Evolutionary conservation across 2,797 vertebrate genomes (phyloP).

Genomic region (Trichosurus vulpecula): DNA sequence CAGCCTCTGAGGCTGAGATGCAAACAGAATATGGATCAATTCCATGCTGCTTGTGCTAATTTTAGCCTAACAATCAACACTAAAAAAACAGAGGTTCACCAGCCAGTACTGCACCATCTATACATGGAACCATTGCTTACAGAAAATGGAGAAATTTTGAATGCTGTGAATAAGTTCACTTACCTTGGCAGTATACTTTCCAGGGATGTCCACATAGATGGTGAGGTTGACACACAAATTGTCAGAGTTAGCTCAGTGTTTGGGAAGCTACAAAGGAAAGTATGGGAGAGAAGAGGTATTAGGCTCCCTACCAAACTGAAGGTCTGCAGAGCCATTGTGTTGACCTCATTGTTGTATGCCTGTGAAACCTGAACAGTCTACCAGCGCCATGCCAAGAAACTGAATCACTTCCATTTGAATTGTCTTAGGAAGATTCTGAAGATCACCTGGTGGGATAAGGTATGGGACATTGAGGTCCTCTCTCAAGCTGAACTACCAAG

Average conservation of each 20-base stretch:
- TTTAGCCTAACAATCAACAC: neutral
- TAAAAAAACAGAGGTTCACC: neutral
- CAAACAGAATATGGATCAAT: neutral
- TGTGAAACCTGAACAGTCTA: too few species aligned
- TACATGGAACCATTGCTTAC: neutral
- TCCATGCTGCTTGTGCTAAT: neutral
- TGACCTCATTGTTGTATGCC: too few species aligned
- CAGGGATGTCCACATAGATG: neutral
- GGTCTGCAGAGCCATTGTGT: too few species aligned
- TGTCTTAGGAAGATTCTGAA: neutral
- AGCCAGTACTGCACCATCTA: neutral
- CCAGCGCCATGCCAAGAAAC: neutral
- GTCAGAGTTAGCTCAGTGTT: neutral
- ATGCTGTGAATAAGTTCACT: neutral
- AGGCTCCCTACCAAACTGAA: too few species aligned
- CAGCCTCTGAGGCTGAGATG: neutral
- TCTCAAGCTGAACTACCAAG: neutral
- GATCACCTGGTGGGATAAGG: neutral
- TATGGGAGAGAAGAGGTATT: too few species aligned
- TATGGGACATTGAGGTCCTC: neutral
- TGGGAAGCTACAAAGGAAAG: neutral
- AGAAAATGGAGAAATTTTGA: neutral
- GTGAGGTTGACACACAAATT: neutral
- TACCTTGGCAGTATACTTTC: neutral
- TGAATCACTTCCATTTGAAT: neutral